Evolutionary conservation across 2,888 invertebrate genomes (phyloP), one percentile per base, ranked within the genome.

Genomic region (Imbricaverruca yamaguchii): DNA sequence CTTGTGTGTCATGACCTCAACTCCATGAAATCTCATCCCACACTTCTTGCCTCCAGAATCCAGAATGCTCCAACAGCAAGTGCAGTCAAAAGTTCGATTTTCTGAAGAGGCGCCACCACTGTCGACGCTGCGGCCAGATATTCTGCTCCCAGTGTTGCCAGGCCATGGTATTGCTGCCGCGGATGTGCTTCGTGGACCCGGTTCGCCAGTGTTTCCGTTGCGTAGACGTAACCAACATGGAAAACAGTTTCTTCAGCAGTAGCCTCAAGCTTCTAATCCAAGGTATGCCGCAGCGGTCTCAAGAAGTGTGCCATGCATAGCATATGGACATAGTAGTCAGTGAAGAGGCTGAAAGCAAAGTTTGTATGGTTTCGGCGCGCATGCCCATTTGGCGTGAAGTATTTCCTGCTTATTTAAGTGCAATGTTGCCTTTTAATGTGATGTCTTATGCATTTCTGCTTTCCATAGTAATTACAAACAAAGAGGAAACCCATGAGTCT

Each of bases 101-200:
- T 81, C 84, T 88, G 67, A 87, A 86, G 82, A 86, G 89, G 39
- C 85, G 89, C 89, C 89, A 89, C 84, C 89, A 89, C 84, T 89
- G 89, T 84, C 86, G 89, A 7, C 85, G 89, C 25, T 89, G 89
- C 86, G 89, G 89, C 0, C 85, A 86, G 78, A 87, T 89, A 81
- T 89, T 87, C 84, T 89, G 89, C 85, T 86, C 85, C 80, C 84
- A 85, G 6, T 89, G 89, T 84, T 88, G 88, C 85, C 85, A 86
- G 25, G 83, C 85, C 21, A 87, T 87, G 83, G 83, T 88, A 57
- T 85, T 85, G 7, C 85, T 89, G 67, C 88, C 87, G 2, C 85
- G 89, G 65, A 89, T 89, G 89, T 88, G 88, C 84, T 89, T 89
- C 85, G 86, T 89, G 15, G 89, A 89, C 84, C 89, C 89, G 23